phyloP scores from a whole-genome alignment of 2,797 vertebrate species.

The Rhinatrema bivittatum region DNA sequence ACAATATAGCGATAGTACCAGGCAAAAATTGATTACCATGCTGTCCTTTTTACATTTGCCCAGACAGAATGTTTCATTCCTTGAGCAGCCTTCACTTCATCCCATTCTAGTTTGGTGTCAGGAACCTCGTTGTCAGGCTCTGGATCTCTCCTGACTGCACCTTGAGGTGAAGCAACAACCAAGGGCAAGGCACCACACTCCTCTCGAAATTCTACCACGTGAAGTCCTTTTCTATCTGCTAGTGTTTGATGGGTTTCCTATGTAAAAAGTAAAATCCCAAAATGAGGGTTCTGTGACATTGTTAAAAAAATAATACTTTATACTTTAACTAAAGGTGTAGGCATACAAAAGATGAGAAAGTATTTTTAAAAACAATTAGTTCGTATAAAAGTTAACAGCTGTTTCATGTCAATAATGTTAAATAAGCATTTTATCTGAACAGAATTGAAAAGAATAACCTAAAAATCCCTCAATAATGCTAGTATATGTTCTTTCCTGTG shows the following conservation, averaged over 20 bases:
- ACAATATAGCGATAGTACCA: too few species aligned
- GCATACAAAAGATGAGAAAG: too few species aligned
- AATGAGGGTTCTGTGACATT: too few species aligned
- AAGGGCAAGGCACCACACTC: conserved; percentile 73
- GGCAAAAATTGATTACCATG: conserved; percentile 58
- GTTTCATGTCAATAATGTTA: too few species aligned
- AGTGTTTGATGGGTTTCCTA: conserved; percentile 81
- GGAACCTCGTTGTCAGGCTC: conserved; percentile 69
- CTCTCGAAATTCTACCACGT: conserved; percentile 79
- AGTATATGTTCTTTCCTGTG: too few species aligned
- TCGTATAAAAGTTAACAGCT: too few species aligned
- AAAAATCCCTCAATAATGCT: too few species aligned
- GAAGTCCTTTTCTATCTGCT: conserved; percentile 75
- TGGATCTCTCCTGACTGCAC: conserved; percentile 35
- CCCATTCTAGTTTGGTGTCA: conserved; percentile 68
- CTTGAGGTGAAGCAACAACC: conserved; percentile 68
- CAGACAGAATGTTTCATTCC: conserved; percentile 71
- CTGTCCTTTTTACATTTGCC: conserved; percentile 63
- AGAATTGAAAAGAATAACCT: too few species aligned
- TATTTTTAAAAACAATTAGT: too few species aligned
- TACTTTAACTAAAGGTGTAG: too few species aligned
- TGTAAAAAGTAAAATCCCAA: neutral
- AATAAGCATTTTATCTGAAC: too few species aligned
- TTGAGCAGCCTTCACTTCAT: conserved; percentile 68
- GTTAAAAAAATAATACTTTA: too few species aligned